Percentiles rank a stretch among this genome's conserved stretches.
Evolutionary conservation across 1,140 invertebrate species (phyloP).

Genomic region (Drosophila pseudoananassae): DNA sequence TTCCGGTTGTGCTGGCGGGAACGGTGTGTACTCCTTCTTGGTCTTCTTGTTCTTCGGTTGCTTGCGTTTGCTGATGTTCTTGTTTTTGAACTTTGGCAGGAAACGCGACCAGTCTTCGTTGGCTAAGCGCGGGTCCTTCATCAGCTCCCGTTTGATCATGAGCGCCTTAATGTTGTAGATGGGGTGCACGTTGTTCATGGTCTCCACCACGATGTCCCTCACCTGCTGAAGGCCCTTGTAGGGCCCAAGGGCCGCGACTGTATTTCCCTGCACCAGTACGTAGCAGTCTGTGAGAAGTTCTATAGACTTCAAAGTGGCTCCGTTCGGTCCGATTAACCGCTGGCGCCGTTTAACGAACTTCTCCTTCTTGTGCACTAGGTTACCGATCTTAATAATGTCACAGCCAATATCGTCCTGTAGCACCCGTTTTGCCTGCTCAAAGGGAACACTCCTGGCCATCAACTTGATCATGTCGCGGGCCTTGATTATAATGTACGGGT

Average conservation of each 20-base stretch:
- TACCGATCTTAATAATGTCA: slow-evolving; percentile 99
- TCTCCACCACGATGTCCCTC: slow-evolving; percentile 96
- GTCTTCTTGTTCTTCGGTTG: slow-evolving; percentile 93
- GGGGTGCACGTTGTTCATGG: slow-evolving; percentile 99
- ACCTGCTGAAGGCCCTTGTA: slow-evolving; percentile 97
- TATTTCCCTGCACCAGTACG: slow-evolving; percentile 98
- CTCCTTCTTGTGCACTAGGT: slow-evolving; percentile 95
- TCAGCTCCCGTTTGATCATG: slow-evolving; percentile 98
- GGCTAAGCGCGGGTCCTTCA: slow-evolving; percentile 95
- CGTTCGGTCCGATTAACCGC: slow-evolving; percentile 97
- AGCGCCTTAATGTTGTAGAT: slow-evolving; percentile 99
- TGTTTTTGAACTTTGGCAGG: slow-evolving; percentile 97
- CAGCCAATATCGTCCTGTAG: slow-evolving; percentile 95
- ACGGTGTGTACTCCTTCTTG: slow-evolving; percentile 98
- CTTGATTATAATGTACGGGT: slow-evolving; percentile 99
- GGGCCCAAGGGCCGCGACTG: slow-evolving; percentile 98
- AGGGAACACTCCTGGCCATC: slow-evolving; percentile 97
- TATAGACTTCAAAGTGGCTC: slow-evolving; percentile 98
- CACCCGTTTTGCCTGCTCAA: slow-evolving; percentile 95
- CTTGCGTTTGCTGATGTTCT: slow-evolving; percentile 94
- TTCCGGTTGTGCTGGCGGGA: slow-evolving; percentile 96
- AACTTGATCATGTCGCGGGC: slow-evolving; percentile 98
- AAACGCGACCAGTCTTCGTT: slow-evolving; percentile 99
- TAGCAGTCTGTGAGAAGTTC: slow-evolving; percentile 99
- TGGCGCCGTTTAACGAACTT: slow-evolving; percentile 98